phyloP scores from a whole-genome alignment of 2,888 invertebrate genomes.

The Orchesella flavescens region DNA sequence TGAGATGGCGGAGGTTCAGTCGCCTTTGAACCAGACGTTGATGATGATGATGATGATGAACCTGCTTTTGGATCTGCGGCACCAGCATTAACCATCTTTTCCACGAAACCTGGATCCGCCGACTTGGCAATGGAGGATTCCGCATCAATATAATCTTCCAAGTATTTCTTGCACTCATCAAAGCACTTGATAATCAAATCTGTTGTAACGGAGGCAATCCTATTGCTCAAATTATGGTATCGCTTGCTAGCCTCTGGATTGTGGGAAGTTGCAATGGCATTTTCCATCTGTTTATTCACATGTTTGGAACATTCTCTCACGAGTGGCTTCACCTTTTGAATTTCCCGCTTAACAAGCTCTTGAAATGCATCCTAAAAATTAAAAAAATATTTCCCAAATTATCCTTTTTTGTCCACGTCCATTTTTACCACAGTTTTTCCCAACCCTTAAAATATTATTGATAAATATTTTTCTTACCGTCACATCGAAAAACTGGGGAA shows the following conservation, averaged over 20 bases:
- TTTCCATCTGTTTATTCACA: neutral
- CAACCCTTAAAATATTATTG: neutral
- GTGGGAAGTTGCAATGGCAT: neutral
- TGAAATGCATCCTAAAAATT: neutral
- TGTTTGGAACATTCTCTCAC: neutral
- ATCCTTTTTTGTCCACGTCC: too few relatives aligned
- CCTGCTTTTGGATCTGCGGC: neutral
- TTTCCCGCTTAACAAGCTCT: neutral
- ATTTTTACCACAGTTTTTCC: neutral
- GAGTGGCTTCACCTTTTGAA: neutral
- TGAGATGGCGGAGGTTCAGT: neutral
- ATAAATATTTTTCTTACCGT: neutral
- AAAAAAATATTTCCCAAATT: too few relatives aligned
- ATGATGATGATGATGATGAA: too few relatives aligned
- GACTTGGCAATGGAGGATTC: neutral
- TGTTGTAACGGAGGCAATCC: neutral
- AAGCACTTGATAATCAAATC: neutral
- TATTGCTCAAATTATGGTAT: slow-evolving; percentile 1
- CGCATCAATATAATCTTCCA: neutral
- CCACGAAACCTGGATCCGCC: neutral
- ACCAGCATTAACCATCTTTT: neutral
- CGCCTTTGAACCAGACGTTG: neutral
- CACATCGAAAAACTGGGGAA: neutral
- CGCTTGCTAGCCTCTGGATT: neutral
- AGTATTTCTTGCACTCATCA: neutral